Evolutionary conservation across 2,113 vertebrate species (phyloP).

Genomic region (Natator depressus): DNA sequence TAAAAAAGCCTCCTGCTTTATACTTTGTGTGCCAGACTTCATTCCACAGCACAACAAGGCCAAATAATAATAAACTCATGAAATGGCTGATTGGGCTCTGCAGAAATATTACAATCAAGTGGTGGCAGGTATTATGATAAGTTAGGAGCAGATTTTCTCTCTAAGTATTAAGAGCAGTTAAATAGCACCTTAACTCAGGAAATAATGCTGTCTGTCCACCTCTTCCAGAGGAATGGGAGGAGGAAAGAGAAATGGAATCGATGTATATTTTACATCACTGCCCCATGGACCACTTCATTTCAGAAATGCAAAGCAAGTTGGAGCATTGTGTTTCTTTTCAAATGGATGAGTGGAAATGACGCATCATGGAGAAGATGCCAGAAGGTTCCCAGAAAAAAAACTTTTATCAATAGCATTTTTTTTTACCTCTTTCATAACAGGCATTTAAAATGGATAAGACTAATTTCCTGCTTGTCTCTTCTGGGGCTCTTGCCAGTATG

Average conservation of each 20-base stretch:
- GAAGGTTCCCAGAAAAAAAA: not conserved
- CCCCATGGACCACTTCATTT: rapidly evolving
- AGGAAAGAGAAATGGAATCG: rapidly evolving
- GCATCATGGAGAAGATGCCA: not conserved
- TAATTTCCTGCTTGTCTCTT: not conserved
- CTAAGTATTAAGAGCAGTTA: not conserved
- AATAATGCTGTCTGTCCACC: not conserved
- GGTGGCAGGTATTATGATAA: not conserved
- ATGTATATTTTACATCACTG: not conserved
- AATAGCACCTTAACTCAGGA: not conserved
- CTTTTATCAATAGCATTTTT: not conserved
- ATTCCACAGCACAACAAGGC: not conserved
- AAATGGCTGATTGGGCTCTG: not conserved
- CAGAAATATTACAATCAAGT: not conserved
- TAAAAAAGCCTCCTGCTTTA: not conserved
- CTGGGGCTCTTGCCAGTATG: not conserved
- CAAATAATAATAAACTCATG: not conserved
- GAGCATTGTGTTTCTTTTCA: not conserved
- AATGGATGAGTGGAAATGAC: not conserved
- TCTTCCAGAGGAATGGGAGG: not conserved
- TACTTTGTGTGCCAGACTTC: not conserved
- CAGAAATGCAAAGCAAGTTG: rapidly evolving
- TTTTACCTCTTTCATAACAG: not conserved
- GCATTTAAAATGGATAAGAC: not conserved
- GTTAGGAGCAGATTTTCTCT: not conserved